Evolutionary conservation across 2,797 vertebrate species (phyloP).

Genomic region (Poecilia picta): DNA sequence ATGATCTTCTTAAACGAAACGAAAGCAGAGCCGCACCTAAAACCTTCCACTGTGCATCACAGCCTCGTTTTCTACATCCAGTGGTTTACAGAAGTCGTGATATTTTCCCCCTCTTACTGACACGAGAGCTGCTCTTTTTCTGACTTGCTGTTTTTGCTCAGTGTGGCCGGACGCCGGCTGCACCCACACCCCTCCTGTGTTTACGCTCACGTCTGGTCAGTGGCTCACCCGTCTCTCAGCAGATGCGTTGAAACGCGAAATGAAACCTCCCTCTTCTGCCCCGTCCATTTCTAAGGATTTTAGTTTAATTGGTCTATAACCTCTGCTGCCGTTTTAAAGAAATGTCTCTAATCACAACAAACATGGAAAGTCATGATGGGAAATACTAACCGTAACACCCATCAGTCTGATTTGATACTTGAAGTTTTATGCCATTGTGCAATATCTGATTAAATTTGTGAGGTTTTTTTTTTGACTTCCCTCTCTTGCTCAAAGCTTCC

Average conservation of each 20-base stretch:
- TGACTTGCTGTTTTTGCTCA: constrained; percentile 48
- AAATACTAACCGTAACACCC: background rate
- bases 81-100: constrained; percentile 16
- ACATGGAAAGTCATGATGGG: background rate
- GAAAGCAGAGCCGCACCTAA: background rate
- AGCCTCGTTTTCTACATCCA: constrained; percentile 22
- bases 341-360: background rate
- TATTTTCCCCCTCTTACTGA: constrained; percentile 25
- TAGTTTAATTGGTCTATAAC: constrained; percentile 52
- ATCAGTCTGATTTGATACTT: background rate
- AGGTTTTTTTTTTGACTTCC: constrained; percentile 17
- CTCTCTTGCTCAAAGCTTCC: constrained; percentile 2
- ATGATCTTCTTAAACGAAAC: background rate
- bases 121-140: constrained; percentile 18
- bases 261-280: constrained; percentile 49
- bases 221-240: constrained; percentile 40
- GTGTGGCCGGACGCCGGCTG: constrained; percentile 50
- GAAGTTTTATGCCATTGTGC: constrained; percentile 4
- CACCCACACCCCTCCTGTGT: constrained; percentile 54
- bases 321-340: background rate
- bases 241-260: constrained; percentile 59
- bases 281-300: constrained; percentile 30
- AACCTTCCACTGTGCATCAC: constrained; percentile 18
- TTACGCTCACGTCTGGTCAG: constrained; percentile 49
- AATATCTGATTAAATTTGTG: constrained; percentile 23